These are phyloP conservation scores for Alethe castanea DNA, from an alignment of 2,113 vertebrate species.

Conservation along the genomic window DNA sequence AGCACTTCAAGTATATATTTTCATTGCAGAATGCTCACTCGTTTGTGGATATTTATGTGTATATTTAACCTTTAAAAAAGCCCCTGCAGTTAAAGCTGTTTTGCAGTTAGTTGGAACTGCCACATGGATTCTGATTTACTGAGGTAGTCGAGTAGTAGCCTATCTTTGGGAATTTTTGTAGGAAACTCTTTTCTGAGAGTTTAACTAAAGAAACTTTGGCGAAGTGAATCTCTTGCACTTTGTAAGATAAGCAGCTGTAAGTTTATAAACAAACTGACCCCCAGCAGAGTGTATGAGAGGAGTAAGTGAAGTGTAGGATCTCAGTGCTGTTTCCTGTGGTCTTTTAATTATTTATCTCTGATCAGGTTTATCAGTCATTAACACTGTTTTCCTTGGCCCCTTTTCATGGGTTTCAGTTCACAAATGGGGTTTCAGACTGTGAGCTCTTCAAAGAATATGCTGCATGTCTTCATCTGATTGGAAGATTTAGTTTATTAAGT, in stretches of 20 bases:
- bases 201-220: neutral
- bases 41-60: neutral
- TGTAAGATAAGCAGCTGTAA: neutral
- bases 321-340: neutral
- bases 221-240: fast-evolving
- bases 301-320: neutral
- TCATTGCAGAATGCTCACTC: neutral
- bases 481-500: neutral
- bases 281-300: neutral
- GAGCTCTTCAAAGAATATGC: neutral
- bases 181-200: neutral
- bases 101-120: neutral
- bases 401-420: neutral
- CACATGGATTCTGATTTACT: neutral
- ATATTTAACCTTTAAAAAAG: neutral
- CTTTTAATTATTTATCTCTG: neutral
- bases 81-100: fast-evolving
- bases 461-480: neutral
- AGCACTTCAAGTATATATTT: neutral
- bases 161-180: neutral
- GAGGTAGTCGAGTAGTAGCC: neutral
- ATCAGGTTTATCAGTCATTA: neutral
- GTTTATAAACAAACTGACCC: neutral
- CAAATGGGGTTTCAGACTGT: neutral
- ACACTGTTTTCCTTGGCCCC: neutral